Percentiles rank a stretch among this genome's conserved stretches.
Evolutionary conservation across 2,113 vertebrate species (phyloP).

Genomic region (Cyanoderma ruficeps): DNA sequence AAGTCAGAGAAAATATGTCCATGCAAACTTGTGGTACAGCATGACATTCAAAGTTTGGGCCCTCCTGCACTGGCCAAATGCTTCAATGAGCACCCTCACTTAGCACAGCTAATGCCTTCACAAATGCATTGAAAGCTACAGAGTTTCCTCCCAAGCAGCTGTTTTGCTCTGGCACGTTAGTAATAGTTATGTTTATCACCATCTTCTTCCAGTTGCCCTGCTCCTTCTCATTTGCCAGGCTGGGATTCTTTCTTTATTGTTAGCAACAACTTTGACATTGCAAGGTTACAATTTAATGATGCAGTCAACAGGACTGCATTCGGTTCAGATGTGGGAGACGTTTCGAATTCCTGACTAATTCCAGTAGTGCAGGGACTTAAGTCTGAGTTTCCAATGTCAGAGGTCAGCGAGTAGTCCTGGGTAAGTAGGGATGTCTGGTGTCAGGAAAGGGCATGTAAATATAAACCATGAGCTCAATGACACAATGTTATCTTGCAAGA

Average conservation of each 20-base stretch:
- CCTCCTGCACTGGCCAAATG: neutral
- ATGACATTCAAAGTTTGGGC: neutral
- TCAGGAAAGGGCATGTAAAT: neutral
- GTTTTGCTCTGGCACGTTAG: neutral
- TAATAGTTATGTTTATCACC: neutral
- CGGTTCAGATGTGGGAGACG: neutral
- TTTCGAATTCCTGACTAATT: neutral
- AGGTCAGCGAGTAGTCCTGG: neutral
- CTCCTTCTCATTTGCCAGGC: neutral
- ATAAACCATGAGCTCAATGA: neutral
- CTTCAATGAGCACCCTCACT: neutral
- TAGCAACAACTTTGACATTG: neutral
- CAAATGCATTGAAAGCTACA: neutral
- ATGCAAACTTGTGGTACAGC: neutral
- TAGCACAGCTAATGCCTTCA: neutral
- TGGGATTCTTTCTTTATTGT: neutral
- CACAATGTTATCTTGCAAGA: neutral
- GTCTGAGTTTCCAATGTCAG: neutral
- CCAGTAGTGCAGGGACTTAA: neutral
- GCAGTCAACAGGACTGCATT: neutral
- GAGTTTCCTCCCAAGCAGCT: neutral
- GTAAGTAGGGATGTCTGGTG: neutral
- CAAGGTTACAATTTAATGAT: neutral
- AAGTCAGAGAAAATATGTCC: neutral
- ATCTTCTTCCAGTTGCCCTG: neutral